Percentiles rank a stretch among this genome's conserved stretches.
Evolutionary conservation across 1,140 invertebrate species (phyloP).

Genomic region (Daktulosphaira vitifoliae): DNA sequence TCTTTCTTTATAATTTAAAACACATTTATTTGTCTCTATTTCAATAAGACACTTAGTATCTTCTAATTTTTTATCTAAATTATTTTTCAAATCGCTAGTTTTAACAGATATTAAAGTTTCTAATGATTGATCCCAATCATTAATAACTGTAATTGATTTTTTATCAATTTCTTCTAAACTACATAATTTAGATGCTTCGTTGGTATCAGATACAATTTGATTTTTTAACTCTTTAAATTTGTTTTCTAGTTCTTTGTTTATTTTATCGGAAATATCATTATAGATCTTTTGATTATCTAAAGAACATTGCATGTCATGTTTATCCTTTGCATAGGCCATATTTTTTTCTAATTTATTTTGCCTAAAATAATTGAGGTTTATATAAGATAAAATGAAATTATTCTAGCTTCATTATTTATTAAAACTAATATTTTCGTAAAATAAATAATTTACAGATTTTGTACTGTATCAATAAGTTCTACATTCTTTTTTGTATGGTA

Average conservation of each 20-base stretch:
- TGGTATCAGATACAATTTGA: neutral
- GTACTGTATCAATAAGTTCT: neutral
- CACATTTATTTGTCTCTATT: neutral
- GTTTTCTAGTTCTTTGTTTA: slow-evolving; percentile 10
- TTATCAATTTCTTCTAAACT: neutral
- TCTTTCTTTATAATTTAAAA: neutral
- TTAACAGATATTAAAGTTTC: neutral
- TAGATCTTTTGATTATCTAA: slow-evolving; percentile 4
- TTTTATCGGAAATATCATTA: neutral
- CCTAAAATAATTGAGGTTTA: too few relatives aligned
- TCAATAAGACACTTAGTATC: neutral
- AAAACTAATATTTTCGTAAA: too few relatives aligned
- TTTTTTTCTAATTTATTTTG: neutral
- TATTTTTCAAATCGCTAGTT: neutral
- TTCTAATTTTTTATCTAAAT: slow-evolving; percentile 9
- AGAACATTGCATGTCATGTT: neutral
- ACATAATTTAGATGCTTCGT: neutral
- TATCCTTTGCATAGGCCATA: neutral
- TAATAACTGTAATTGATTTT: neutral
- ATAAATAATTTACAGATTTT: slow-evolving; percentile 14
- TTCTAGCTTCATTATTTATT: too few relatives aligned
- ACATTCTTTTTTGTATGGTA: neutral
- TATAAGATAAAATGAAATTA: too few relatives aligned
- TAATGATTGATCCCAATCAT: neutral
- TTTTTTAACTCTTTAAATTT: neutral